These are phyloP conservation scores for Cataglyphis rosenhaueri DNA, from an alignment of 2,888 invertebrate species.

Conservation along the genomic window DNA sequence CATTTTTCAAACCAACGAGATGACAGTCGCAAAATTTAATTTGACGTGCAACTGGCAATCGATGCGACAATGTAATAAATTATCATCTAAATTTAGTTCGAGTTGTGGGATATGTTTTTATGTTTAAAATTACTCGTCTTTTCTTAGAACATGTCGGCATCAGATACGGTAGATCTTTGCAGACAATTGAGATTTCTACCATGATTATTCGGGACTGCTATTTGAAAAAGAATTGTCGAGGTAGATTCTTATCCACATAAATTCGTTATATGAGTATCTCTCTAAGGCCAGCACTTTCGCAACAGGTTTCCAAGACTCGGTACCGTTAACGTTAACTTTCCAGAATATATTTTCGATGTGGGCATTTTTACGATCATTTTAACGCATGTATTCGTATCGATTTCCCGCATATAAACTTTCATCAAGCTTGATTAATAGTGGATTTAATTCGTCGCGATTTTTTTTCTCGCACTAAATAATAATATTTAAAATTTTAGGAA, in stretches of 20 bases:
- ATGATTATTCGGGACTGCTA: not conserved
- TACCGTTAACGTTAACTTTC: conserved; percentile 43
- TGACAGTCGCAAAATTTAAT: not conserved
- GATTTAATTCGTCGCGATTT: not conserved
- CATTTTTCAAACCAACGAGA: conserved; percentile 2
- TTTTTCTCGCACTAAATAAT: not conserved
- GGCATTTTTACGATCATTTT: conserved; percentile 14
- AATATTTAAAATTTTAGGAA: not conserved
- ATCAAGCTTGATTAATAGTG: not conserved
- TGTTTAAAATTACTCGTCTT: not conserved
- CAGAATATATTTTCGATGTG: conserved; percentile 15
- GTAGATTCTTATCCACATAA: not conserved
- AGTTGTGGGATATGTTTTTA: not conserved
- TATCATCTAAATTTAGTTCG: not conserved
- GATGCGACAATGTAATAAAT: not conserved
- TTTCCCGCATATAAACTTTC: conserved; percentile 1
- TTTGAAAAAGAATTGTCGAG: not conserved
- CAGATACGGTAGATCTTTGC: not conserved
- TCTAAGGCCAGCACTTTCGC: conserved; percentile 26
- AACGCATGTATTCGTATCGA: conserved; percentile 5
- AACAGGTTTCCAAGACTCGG: conserved; percentile 35
- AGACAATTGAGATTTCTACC: not conserved
- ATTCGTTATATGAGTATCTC: conserved; percentile 4
- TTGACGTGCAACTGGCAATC: not conserved
- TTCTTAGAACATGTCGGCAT: not conserved